Conservation (phyloP, 1,140 invertebrate genomes). For the Drosophila pandora region DNA sequence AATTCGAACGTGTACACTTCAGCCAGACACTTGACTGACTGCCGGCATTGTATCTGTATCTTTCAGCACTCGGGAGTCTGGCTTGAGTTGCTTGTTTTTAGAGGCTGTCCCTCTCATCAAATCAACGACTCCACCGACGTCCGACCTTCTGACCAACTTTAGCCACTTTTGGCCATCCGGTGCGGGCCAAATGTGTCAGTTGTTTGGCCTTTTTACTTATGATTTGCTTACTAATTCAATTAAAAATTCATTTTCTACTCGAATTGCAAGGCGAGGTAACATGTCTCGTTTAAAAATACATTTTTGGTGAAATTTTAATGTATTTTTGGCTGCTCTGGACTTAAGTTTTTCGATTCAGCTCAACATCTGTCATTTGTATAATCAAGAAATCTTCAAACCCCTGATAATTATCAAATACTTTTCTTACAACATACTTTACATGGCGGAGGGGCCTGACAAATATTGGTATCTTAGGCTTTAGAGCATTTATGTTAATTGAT, state of each 20-base stretch:
- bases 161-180: constrained; percentile 31
- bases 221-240: constrained; percentile 56
- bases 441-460: constrained; percentile 6
- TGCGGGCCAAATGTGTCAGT: constrained; percentile 56
- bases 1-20: constrained; percentile 50
- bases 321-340: constrained; percentile 10
- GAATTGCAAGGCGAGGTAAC: background rate
- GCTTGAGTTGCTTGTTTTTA: constrained; percentile 33
- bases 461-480: constrained; percentile 24
- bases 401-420: constrained; percentile 13
- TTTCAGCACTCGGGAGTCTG: constrained; percentile 8
- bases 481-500: constrained; percentile 51
- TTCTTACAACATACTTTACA: constrained; percentile 34
- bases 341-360: background rate
- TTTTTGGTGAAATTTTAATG: constrained; percentile 16
- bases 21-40: background rate
- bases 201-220: constrained; percentile 66
- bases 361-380: background rate
- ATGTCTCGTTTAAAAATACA: constrained; percentile 18
- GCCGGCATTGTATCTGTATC: constrained; percentile 9
- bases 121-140: constrained; percentile 53
- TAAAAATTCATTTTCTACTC: constrained; percentile 48
- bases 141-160: constrained; percentile 61
- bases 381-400: constrained; percentile 6
- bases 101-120: constrained; percentile 64